Evolutionary conservation across 2,113 vertebrate species (phyloP), one percentile per base, ranked within the genome.

Genomic region (Hassar affinis): DNA sequence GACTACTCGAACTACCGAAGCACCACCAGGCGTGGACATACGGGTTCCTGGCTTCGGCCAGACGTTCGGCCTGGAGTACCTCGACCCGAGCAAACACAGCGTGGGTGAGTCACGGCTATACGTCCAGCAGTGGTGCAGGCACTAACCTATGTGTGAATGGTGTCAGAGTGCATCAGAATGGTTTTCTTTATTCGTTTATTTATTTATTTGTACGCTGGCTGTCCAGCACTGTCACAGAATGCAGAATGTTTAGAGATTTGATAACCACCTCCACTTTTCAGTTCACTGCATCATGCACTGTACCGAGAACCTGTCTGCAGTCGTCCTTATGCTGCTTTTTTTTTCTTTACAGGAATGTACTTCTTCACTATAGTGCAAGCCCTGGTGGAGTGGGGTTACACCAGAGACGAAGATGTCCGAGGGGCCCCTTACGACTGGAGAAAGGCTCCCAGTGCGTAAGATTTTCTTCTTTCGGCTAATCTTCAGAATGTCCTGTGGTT

Each of bases 391-490:
- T 96, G 95, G 96, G 98, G 98, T 83, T 99, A 99, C 89, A 95
- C 91, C 51, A 94, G 96, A 84, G 96, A 95, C 22, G 93, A 94
- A 82, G 96, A 98, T 49, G 90, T 99, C 35, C 95, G 94, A 91
- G 98, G 97, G 42, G 98, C 98, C 1, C 98, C 98, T 7, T 99
- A 99, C 11, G 98, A 99, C 86, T 99, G 98, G 98, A 94, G 98
- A 83, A 97, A 95, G 90, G 97, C 98, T 54, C 98, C 98, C 75
- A 99, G 98, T 99, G 94, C 95, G 92, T 86, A 47, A 20, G 17
- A 49, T 33, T 30, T 27, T 3, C 3, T 0, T 25, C 27, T 51
- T n/a, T 72, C 8, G 11, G 42, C 25, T 72, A 42, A 4, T 11
- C 20, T 47, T 72, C 14, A 1, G 14, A 10, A 25, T 45, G 10